These are phyloP conservation scores for Epinephelus fuscoguttatus DNA, from an alignment of 2,113 vertebrate genomes.

Conservation along the genomic window DNA sequence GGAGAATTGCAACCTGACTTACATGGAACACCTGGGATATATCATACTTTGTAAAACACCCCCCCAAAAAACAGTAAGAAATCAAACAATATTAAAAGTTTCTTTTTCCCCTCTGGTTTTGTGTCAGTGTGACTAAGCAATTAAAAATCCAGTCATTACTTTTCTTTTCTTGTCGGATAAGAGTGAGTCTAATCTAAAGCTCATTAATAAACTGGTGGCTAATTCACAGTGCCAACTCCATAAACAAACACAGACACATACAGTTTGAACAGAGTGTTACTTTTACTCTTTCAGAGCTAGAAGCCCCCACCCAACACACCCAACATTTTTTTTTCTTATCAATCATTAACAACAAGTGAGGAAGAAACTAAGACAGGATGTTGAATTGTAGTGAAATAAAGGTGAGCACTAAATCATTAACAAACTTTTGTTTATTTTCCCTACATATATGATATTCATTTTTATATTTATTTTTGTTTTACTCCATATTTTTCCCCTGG, in stretches of 20 bases:
- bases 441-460: no score
- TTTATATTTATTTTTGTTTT: no score
- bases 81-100: background rate
- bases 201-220: slow-evolving; percentile 13
- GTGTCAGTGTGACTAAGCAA: slow-evolving; percentile 14
- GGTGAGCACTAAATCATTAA: no score
- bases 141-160: slow-evolving; percentile 24
- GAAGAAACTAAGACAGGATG: no score
- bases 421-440: no score
- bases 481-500: no score
- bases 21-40: background rate
- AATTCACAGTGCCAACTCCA: slow-evolving; percentile 3
- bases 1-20: background rate
- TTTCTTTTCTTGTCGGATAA: slow-evolving; percentile 12
- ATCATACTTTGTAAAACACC: background rate
- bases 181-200: slow-evolving; percentile 14
- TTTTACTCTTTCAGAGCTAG: background rate
- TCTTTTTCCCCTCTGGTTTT: slow-evolving; percentile 8
- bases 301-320: no score
- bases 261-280: background rate
- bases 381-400: no score
- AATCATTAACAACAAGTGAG: no score
- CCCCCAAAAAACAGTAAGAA: background rate
- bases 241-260: slow-evolving; percentile 8
- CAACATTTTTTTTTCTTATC: no score